Evolutionary conservation across 2,797 vertebrate genomes (phyloP).

Genomic region (Argentina silus): DNA sequence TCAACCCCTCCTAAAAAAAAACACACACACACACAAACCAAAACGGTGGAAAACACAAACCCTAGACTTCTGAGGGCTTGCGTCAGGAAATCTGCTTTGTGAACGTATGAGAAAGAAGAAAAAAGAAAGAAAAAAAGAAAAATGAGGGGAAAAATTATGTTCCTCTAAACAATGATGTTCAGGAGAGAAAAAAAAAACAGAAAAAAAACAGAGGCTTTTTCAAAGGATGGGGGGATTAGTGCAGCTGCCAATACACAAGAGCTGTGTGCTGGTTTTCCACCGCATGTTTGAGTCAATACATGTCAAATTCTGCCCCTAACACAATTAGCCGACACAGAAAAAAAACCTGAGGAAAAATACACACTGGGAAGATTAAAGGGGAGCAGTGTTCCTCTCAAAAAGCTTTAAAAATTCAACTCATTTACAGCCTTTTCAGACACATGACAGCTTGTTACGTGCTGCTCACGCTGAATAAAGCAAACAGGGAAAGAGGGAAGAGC

Average conservation of each 20-base stretch:
- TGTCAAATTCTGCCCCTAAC: constrained; percentile 73
- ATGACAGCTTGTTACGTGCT: constrained; percentile 62
- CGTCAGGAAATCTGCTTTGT: constrained; percentile 36
- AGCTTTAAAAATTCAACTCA: constrained; percentile 46
- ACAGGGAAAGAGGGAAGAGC: constrained; percentile 39
- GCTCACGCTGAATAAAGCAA: constrained; percentile 48
- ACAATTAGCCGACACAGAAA: constrained; percentile 64
- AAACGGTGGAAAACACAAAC: constrained; percentile 29
- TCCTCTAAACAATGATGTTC: constrained; percentile 60
- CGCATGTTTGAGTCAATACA: constrained; percentile 67
- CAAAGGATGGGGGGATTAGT: constrained; percentile 63
- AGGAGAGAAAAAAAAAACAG: constrained; percentile 20
- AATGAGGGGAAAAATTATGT: constrained; percentile 13
- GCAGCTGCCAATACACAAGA: constrained; percentile 57
- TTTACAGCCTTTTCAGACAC: constrained; percentile 42
- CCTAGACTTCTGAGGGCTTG: constrained; percentile 12
- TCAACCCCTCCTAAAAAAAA: constrained; percentile 19
- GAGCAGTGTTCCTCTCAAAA: constrained; percentile 46
- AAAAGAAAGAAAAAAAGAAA: background rate
- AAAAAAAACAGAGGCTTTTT: constrained; percentile 43
- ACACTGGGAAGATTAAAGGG: constrained; percentile 59
- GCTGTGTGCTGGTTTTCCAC: constrained; percentile 43
- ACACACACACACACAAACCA: constrained; percentile 29
- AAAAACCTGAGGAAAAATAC: constrained; percentile 34
- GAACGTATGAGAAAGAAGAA: constrained; percentile 15